These are phyloP conservation scores for Apteryx mantelli DNA, from an alignment of 2,113 vertebrate genomes.

Conservation along the genomic window DNA sequence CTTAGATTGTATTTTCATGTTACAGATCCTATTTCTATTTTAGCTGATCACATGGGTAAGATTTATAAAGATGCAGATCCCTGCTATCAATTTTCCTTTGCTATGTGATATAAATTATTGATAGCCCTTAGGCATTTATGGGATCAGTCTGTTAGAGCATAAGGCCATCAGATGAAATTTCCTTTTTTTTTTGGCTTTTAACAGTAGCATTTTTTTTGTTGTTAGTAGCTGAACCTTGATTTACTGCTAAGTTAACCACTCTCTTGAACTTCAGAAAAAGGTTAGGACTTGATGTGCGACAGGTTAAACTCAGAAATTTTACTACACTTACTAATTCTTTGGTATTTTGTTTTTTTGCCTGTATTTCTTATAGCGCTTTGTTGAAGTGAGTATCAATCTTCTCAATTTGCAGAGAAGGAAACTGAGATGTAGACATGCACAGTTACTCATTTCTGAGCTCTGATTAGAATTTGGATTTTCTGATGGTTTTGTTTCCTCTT, in stretches of 20 bases:
- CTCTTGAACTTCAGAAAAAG: slow-evolving; percentile 19
- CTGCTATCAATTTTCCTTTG: neutral
- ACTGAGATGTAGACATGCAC: neutral
- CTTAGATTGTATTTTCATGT: neutral
- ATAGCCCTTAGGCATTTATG: neutral
- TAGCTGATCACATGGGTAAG: neutral
- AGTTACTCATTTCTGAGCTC: neutral
- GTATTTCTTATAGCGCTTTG: neutral
- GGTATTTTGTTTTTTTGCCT: neutral
- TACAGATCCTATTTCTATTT: neutral
- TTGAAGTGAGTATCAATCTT: neutral
- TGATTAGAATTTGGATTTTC: neutral
- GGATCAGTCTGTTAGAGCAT: rapidly evolving
- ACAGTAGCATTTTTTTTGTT: neutral
- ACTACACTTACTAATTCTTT: neutral
- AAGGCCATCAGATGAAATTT: neutral
- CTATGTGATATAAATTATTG: neutral
- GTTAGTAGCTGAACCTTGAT: neutral
- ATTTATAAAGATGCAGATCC: neutral
- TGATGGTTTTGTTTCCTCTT: neutral
- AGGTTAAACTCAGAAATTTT: neutral
- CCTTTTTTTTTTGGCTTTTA: neutral
- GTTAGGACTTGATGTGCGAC: neutral
- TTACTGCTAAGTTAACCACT: slow-evolving; percentile 19
- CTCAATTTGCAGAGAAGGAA: neutral